Conservation (phyloP, 1,140 invertebrate genomes). For the Hyposmocoma kahamanoa region DNA sequence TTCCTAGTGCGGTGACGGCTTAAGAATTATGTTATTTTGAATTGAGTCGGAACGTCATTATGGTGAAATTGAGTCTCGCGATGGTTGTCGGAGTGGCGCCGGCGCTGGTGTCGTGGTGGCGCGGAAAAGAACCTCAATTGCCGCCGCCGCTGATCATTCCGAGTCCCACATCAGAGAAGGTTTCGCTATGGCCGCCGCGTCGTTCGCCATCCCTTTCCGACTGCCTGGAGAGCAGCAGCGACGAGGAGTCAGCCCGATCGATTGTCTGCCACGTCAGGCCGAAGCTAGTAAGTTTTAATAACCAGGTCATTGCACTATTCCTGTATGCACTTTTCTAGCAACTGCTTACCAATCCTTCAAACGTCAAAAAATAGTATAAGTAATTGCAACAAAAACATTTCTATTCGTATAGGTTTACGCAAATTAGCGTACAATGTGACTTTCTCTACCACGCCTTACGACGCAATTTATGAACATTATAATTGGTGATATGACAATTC, state of each 20-base stretch:
- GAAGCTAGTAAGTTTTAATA: constrained; percentile 64
- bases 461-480: too few species aligned
- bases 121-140: constrained; percentile 37
- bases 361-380: too few species aligned
- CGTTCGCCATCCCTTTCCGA: constrained; percentile 60
- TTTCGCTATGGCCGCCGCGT: constrained; percentile 40
- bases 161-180: constrained; percentile 38
- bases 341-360: too few species aligned
- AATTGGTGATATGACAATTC: too few species aligned
- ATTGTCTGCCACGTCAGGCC: constrained; percentile 60
- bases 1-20: constrained; percentile 23
- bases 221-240: constrained; percentile 58
- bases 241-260: constrained; percentile 64
- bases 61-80: constrained; percentile 57
- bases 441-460: too few species aligned
- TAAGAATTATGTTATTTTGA: constrained; percentile 9
- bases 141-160: constrained; percentile 30
- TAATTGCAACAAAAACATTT: too few species aligned
- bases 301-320: too few species aligned
- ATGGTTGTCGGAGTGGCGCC: constrained; percentile 66
- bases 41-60: constrained; percentile 17
- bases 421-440: too few species aligned
- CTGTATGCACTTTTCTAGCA: too few species aligned
- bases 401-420: too few species aligned
- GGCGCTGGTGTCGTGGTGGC: constrained; percentile 62